Evolutionary conservation across 2,888 invertebrate genomes (phyloP), one percentile per base, ranked within the genome.

Genomic region (Scaeva pyrastri): DNA sequence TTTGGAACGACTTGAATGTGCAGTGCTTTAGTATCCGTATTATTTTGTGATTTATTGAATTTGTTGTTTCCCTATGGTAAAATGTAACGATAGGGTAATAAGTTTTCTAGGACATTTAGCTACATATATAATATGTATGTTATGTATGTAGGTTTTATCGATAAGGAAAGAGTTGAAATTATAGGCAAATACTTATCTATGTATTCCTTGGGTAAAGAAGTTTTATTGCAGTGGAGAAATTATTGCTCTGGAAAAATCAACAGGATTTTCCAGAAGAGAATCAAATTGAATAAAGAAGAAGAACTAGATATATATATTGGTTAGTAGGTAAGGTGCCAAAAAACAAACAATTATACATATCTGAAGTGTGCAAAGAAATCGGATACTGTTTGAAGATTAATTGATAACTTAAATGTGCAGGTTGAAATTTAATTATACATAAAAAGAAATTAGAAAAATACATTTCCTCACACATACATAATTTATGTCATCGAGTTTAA

Each of bases 41-140:
- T 70, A 41, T 78, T 68, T 81, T 85, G 50, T 74, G 70, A 70
- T 81, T 77, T 81, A 70, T 81, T 56, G 70, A 68, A 80, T 72
- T 31, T 56, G 70, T 72, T 72, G 36, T 66, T 66, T 66, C 48
- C 45, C 16, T 72, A 68, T 73, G 76, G 19, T 81, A 70, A 62
- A 68, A 58, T 58, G 50, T 68, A 68, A 55, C 26, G 31, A 75
- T 16, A 48, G 58, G 45, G 60, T 52, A 19, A 43, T 31, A 31
- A 74, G 55, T 68, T 56, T 48, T 82, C 66, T 48, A 68, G 48
- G 77, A 55, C 73, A 62, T 36, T 16, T 31, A 48, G 31, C 8
- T 31, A 31, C 8, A 8, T 31, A 31, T 5, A 8, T 31, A n/a
- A n/a, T n/a, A n/a, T n/a, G n/a, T n/a, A n/a, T n/a, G n/a, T n/a